Base-by-base conservation (phyloP, 2,797 vertebrate species). In the Eidolon dupreanum region DNA sequence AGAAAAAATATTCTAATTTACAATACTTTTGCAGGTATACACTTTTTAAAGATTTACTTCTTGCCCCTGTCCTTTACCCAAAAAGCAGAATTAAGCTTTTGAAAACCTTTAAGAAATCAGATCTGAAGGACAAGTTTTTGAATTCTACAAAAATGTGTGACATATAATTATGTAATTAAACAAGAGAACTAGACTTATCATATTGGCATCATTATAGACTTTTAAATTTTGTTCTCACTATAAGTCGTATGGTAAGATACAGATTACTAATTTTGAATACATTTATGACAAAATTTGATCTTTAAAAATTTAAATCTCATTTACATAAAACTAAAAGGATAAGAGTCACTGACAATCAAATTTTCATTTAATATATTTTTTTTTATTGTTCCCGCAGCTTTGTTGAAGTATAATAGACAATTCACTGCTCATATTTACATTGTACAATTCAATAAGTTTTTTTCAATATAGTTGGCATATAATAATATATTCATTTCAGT, bases 281-380 rank as follows among this genome's bases (percentile, higher is more conserved):
- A 41, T 61, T 79, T 61, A 71, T 61, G 13, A 87, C 36, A 93
- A 79, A 93, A 22, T 20, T 15, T 51, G 61, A 38, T 17, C 94
- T 94, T 97, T 57, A 97, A 98, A 98, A 92, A 96, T 98, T 98
- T 97, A 98, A 98, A 95, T 97, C 93, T 97, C 97, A 81, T 97
- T 96, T 97, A 96, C 71, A 95, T 97, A 98, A 96, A 98, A 98
- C 95, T 73, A 98, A 98, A 98, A 97, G 97, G 97, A 98, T 98
- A 66, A 10, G 97, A 97, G 96, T 97, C 97, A 97, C 83, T 89
- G 95, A 92, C 96, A 97, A 94, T 26, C 66, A 98, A 97, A 98
- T 98, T 98, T 98, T 97, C 97, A 98, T 98, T 96, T 91, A 82
- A 97, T 49, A 49, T 41, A 41, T 41, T 49, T 16, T 49, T 49